Percentiles rank a stretch among this genome's conserved stretches.
Conservation (phyloP, 1,140 invertebrate genomes). For the Littorina saxatilis region DNA sequence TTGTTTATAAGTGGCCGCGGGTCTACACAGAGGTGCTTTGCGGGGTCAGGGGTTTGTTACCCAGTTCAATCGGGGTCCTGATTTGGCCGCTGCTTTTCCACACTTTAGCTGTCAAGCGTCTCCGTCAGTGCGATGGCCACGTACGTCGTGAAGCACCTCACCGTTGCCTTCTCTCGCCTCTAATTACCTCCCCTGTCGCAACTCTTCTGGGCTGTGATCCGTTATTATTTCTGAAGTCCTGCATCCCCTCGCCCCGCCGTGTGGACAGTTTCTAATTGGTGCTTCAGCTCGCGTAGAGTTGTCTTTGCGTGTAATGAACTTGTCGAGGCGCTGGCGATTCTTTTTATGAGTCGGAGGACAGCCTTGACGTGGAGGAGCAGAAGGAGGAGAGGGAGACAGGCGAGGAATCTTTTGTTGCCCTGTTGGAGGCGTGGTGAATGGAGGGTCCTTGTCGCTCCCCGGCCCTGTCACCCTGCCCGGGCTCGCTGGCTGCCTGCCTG, state of each 20-base stretch:
- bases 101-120: constrained; percentile 8
- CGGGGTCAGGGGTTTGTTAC: constrained; percentile 1
- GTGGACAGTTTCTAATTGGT: constrained; percentile 27
- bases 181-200: constrained; percentile 25
- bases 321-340: background rate
- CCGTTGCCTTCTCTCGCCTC: background rate
- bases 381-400: background rate
- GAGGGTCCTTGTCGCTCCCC: too few species aligned
- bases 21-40: background rate
- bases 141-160: background rate
- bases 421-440: too few species aligned
- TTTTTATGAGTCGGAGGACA: constrained; percentile 2
- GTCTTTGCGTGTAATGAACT: constrained; percentile 18
- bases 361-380: background rate
- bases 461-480: too few species aligned
- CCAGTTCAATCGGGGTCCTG: background rate
- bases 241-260: background rate
- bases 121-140: background rate
- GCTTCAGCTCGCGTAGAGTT: background rate
- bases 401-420: too few species aligned
- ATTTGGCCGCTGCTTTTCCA: background rate
- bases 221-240: constrained; percentile 1
- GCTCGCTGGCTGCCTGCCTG: too few species aligned
- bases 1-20: background rate
- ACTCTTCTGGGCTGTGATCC: background rate